Percentiles rank a stretch among this genome's conserved stretches.
Evolutionary conservation across 2,797 vertebrate species (phyloP).

Genomic region (Steatocranus sp.): DNA sequence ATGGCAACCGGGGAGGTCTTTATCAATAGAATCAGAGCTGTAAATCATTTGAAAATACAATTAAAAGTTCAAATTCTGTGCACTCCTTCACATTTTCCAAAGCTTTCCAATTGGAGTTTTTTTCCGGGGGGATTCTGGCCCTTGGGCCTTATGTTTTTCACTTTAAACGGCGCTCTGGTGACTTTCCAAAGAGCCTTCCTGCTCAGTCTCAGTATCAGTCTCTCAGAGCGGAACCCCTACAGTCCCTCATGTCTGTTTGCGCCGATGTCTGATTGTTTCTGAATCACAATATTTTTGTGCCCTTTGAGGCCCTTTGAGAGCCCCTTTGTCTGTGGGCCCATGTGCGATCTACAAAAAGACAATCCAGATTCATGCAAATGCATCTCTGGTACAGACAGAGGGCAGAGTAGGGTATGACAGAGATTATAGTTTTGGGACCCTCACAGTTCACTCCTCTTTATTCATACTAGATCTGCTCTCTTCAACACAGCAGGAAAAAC

Average conservation of each 20-base stretch:
- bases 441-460: conserved; percentile 50
- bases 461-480: conserved; percentile 47
- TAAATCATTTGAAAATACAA: neutral
- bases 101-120: neutral
- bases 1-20: neutral
- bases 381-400: conserved; percentile 4
- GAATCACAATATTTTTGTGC: conserved; percentile 72
- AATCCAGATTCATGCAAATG: neutral
- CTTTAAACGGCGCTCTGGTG: conserved; percentile 7
- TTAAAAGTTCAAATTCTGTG: neutral
- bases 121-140: neutral
- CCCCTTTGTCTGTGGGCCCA: neutral
- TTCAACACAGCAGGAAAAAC: neutral
- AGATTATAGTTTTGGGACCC: conserved; percentile 20
- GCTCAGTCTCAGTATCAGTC: conserved; percentile 45
- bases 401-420: neutral
- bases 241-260: conserved; percentile 37
- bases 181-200: conserved; percentile 37
- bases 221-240: conserved; percentile 34
- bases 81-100: neutral
- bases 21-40: neutral
- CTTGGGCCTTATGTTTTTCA: neutral
- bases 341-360: neutral
- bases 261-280: conserved; percentile 62
- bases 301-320: conserved; percentile 30